Evolutionary conservation across 2,797 vertebrate genomes (phyloP).

Genomic region (Phaenicophaeus curvirostris): DNA sequence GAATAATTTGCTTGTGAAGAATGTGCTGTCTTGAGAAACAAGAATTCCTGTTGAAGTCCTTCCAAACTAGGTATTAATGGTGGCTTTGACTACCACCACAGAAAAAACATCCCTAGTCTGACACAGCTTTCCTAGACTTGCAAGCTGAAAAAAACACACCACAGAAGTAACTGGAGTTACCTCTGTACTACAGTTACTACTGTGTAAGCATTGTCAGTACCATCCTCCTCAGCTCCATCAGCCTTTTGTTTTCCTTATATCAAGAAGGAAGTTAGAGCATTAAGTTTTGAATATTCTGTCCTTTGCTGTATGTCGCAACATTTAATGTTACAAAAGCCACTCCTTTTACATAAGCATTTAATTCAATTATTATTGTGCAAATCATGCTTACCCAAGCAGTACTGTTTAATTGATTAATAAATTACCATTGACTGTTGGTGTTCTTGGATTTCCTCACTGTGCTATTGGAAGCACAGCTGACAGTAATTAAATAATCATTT

Average conservation of each 20-base stretch:
- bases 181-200: background rate
- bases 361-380: slow-evolving; percentile 75
- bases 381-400: slow-evolving; percentile 74
- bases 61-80: background rate
- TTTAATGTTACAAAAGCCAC: slow-evolving; percentile 43
- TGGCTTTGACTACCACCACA: background rate
- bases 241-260: background rate
- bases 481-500: slow-evolving; percentile 82
- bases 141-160: background rate
- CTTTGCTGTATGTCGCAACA: slow-evolving; percentile 8
- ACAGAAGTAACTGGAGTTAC: accelerated
- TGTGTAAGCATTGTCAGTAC: background rate
- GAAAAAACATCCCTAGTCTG: background rate
- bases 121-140: background rate
- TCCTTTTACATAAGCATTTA: slow-evolving; percentile 67
- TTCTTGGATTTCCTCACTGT: slow-evolving; percentile 66
- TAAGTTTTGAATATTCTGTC: background rate
- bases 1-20: background rate
- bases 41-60: background rate
- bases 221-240: background rate
- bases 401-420: slow-evolving; percentile 76
- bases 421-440: slow-evolving; percentile 70
- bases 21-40: background rate
- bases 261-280: background rate
- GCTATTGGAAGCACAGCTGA: slow-evolving; percentile 74